phyloP scores from a whole-genome alignment of 2,888 invertebrate genomes.

The Eledona agricola region DNA sequence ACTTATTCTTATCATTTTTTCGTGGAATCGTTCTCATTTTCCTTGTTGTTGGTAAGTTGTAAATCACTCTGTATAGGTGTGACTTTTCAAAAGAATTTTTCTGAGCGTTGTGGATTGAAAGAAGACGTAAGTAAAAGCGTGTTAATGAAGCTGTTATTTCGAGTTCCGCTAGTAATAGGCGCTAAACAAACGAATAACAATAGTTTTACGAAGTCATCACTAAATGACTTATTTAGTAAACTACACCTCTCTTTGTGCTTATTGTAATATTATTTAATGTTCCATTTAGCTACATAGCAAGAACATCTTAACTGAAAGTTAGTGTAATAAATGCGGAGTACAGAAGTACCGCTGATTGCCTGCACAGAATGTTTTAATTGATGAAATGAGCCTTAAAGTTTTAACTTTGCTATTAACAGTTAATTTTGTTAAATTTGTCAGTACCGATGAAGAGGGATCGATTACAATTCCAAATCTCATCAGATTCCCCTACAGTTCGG shows the following conservation, averaged over 20 bases:
- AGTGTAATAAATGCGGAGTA: constrained; percentile 14
- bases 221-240: constrained; percentile 7
- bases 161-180: too few species aligned
- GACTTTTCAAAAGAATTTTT: too few species aligned
- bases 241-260: constrained; percentile 1
- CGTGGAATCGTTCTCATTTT: too few species aligned
- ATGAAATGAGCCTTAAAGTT: constrained; percentile 13
- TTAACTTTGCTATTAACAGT: too few species aligned
- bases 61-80: too few species aligned
- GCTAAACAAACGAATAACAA: constrained; percentile 12
- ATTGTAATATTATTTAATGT: constrained; percentile 18
- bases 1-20: too few species aligned
- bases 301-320: constrained; percentile 29
- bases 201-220: constrained; percentile 8
- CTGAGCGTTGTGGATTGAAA: too few species aligned
- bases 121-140: too few species aligned
- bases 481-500: constrained; percentile 36
- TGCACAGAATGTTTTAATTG: constrained; percentile 11
- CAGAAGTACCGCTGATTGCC: constrained; percentile 5
- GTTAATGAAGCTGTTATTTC: too few species aligned
- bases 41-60: too few species aligned
- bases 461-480: constrained; percentile 36
- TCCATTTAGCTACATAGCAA: constrained; percentile 27
- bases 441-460: too few species aligned
- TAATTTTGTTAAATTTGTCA: too few species aligned